Base-by-base conservation (phyloP, 2,888 invertebrate species). In the Patella ulyssiponensis region DNA sequence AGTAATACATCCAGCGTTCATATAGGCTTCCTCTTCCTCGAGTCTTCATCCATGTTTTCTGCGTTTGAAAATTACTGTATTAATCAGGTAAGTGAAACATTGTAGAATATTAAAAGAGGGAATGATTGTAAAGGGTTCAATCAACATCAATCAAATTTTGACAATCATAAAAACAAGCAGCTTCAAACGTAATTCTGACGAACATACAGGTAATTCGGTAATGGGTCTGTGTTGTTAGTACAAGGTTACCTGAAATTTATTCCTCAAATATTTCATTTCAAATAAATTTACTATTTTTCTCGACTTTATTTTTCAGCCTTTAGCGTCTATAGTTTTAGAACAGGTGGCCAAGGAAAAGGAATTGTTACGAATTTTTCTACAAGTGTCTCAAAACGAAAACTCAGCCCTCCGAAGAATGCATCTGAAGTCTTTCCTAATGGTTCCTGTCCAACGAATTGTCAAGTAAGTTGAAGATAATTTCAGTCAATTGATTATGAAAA, bases 381-480 rank as follows among this genome's bases (percentile, higher is more conserved):
- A 96, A 91, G 98, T 98, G 79, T 98, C 98, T 58, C 98, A 98
- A 93, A 97, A 97, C 96, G 98, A 98, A 92, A 98, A 98, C 92
- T 94, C 96, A 27, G 95, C 97, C 82, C 93, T 98, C 85, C 94
- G 98, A 86, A 94, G 98, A 86, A 98, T 98, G 98, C 98, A 98
- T 92, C 93, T 98, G 73, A 97, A 98, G 92, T 97, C 98, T n/a
- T 98, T 98, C 92, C 94, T 98, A 77, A 98, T 98, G 97, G 97
- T 96, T 87, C 98, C 98, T 83, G 98, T 98, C 82, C 98, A 98
- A 93, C 94, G 98, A 92, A 97, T 98, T 87, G 98, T 98, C 87
- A 98, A 98, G 93, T 92, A 83, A 86, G 89, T 81, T 44, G 9
- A 44, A 9, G 44, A 44, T 44, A 44, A 44, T 14, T 11, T 14